Base-by-base conservation (phyloP, 1,140 invertebrate genomes). In the Tetramorium parvispinum region DNA sequence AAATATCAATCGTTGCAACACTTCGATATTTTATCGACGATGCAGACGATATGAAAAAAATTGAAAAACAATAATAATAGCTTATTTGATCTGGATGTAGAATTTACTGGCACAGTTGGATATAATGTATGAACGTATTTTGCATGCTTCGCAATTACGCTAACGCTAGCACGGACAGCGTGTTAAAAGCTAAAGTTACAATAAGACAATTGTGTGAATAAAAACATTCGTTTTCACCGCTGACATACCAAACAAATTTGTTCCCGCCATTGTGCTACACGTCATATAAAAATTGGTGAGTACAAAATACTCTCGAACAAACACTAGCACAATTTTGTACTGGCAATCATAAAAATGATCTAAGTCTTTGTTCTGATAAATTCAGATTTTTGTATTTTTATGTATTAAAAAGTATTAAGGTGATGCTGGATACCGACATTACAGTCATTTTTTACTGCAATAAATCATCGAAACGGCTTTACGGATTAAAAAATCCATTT, bases 141-240 rank as follows among this genome's bases (percentile, higher is more conserved):
- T 59, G 53, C 40, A 16, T 27, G 66, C 11, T 71, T 73, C 6
- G 24, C 55, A 24, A 73, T 83, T 59, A 83, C 7, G 63, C 63
- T 27, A 46, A 81, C 32, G 10, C 24, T 32, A 59, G 24, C 21
- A 68, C 40, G 11, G 27, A 75, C 68, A 59, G 57, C 16, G 24
- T 73, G 65, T 11, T 81, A 55, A 78, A 61, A 21, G 37, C 11
- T 3, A 13, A 24, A 82, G 53, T 82, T 32, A 37, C 24, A 55
- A 7, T 37, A 59, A 75, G 46, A 75, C 24, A 59, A 75, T 37
- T 75, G 68, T 83, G 79, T 24, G 55, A 73, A 73, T 73, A 59
- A 49, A 82, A 27, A 83, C 40, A 46, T 46, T 83, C 27, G 10
- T 83, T 73, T 73, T 46, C 53, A 59, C 49, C 55, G 24, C 75